A percentile compares a stretch with the other conserved stretches of the same genome.
Conservation (phyloP, 2,888 invertebrate genomes). For the Escarpia spicata region DNA sequence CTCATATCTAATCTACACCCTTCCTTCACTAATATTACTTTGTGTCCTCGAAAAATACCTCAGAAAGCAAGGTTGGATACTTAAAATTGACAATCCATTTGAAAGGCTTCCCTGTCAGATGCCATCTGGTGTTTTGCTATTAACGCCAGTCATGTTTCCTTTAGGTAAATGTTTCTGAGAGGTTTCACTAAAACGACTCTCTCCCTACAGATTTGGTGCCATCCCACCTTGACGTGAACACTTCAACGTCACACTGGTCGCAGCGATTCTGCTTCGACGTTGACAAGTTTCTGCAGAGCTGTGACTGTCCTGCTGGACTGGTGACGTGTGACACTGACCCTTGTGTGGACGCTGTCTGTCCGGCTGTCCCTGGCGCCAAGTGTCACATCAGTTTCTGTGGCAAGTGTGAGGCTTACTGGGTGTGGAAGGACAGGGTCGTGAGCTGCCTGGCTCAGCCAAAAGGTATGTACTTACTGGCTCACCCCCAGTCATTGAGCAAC, state of each 20-base stretch:
- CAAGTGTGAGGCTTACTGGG: slow-evolving; percentile 53
- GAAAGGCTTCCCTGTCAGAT: too few species aligned
- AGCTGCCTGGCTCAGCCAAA: slow-evolving; percentile 51
- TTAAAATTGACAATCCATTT: too few species aligned
- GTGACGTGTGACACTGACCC: slow-evolving; percentile 54
- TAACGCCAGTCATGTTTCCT: too few species aligned
- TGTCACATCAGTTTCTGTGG: slow-evolving; percentile 56
- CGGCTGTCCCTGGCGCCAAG: slow-evolving; percentile 54
- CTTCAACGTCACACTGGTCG: slow-evolving; percentile 29
- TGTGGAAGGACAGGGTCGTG: slow-evolving; percentile 47
- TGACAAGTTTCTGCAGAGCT: slow-evolving; percentile 50
- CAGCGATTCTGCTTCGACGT: slow-evolving; percentile 55
- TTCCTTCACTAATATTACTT: too few species aligned
- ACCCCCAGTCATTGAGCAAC: not conserved
- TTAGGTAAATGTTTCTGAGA: too few species aligned
- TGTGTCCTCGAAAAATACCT: too few species aligned
- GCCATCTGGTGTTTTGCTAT: too few species aligned
- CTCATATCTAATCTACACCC: too few species aligned
- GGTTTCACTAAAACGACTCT: not conserved
- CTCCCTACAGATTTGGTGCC: slow-evolving; percentile 17
- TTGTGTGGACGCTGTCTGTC: slow-evolving; percentile 50
- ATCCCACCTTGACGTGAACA: slow-evolving; percentile 18
- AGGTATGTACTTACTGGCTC: not conserved
- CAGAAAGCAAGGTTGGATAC: too few species aligned
- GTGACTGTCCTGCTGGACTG: slow-evolving; percentile 48